Evolutionary conservation across 2,888 invertebrate genomes (phyloP).

Genomic region (Noctua fimbriata): DNA sequence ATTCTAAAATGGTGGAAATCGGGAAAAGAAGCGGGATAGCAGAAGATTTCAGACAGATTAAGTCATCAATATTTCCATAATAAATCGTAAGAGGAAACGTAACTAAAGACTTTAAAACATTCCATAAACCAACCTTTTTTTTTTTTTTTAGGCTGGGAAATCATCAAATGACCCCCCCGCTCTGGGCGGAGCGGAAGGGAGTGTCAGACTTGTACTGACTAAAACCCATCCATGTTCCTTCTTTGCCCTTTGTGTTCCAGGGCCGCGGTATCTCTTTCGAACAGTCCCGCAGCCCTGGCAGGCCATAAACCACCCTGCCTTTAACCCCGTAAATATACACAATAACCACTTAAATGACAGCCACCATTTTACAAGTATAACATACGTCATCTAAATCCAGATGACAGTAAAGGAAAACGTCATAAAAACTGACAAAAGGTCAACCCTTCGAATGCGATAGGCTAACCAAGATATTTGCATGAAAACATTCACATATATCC

Average conservation of each 20-base stretch:
- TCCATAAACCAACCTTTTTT: slow-evolving; percentile 31
- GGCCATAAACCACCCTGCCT: slow-evolving; percentile 23
- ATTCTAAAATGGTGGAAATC: neutral
- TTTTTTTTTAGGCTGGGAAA: no score
- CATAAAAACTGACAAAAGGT: slow-evolving; percentile 53
- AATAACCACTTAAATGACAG: slow-evolving; percentile 19
- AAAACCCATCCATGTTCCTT: no score
- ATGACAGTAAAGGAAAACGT: slow-evolving; percentile 34
- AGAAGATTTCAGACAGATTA: neutral
- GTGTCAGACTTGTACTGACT: no score
- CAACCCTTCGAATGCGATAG: slow-evolving; percentile 50
- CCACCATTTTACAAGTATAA: slow-evolving; percentile 19
- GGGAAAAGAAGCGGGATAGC: neutral
- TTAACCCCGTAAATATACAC: slow-evolving; percentile 7
- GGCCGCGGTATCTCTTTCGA: no score
- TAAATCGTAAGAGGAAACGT: slow-evolving; percentile 11
- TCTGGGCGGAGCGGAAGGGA: no score
- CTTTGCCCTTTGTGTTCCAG: no score
- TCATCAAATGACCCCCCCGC: no score
- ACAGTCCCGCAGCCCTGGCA: no score
- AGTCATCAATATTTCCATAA: neutral
- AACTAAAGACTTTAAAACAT: slow-evolving; percentile 5
- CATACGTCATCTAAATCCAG: slow-evolving; percentile 46
- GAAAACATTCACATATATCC: slow-evolving; percentile 62
- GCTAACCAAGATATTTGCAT: slow-evolving; percentile 76